Percentiles rank a stretch among this genome's conserved stretches.
These are phyloP conservation scores for Zaprionus africanus DNA, from an alignment of 1,140 invertebrate genomes.

Conservation along the genomic window DNA sequence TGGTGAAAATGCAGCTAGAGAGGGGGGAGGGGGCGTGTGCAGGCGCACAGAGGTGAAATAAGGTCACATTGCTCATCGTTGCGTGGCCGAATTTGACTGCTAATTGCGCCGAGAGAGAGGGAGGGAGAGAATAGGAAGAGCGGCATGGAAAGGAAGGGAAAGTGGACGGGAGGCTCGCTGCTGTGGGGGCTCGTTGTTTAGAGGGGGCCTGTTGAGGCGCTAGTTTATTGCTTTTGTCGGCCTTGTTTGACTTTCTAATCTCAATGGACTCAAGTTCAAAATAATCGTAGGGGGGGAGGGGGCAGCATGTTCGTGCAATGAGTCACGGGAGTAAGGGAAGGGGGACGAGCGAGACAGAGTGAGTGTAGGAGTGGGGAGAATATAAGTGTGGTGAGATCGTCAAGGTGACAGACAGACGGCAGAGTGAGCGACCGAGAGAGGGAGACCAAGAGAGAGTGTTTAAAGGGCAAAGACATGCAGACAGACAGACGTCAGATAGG, in stretches of 20 bases:
- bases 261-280: conserved; percentile 6
- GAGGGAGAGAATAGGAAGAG: not conserved
- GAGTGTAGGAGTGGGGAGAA: not conserved
- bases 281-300: not conserved
- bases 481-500: not conserved
- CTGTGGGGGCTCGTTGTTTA: not conserved
- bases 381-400: not conserved
- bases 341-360: no score
- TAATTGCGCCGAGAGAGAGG: not conserved
- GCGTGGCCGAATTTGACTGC: conserved; percentile 1
- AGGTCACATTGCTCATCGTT: conserved; percentile 3
- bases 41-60: conserved; percentile 7
- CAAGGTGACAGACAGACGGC: not conserved
- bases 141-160: not conserved
- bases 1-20: conserved; percentile 1
- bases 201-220: not conserved
- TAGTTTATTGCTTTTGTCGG: conserved; percentile 5
- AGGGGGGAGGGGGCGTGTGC: not conserved
- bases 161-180: not conserved
- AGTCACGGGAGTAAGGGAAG: not conserved
- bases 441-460: not conserved
- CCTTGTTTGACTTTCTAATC: conserved; percentile 15
- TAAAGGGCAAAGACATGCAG: not conserved
- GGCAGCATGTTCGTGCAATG: conserved; percentile 4
- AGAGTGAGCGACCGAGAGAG: not conserved